Conservation (phyloP, 2,888 invertebrate genomes). For the Drosophila meridionalis region DNA sequence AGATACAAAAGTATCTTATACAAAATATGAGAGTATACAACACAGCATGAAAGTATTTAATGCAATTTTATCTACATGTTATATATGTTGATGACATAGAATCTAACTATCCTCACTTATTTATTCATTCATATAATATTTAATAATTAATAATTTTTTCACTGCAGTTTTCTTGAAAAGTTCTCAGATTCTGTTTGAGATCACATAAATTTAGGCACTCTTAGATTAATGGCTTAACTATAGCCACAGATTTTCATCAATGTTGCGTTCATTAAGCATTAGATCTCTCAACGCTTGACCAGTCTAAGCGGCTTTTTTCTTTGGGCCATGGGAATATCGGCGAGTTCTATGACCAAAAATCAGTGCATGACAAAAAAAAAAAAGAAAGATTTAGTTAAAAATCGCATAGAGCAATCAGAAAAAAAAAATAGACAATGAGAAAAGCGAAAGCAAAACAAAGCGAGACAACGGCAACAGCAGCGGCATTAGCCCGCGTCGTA, state of each 20-base stretch:
- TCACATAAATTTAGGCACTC: background rate
- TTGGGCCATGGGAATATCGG: conserved; percentile 20
- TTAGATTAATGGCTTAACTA: conserved; percentile 1
- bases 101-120: background rate
- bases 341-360: conserved; percentile 22
- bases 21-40: too few species aligned
- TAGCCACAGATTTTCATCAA: conserved; percentile 7
- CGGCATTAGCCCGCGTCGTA: conserved; percentile 42
- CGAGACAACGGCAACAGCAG: conserved; percentile 1
- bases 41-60: too few species aligned
- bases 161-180: background rate
- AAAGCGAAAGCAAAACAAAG: conserved; percentile 37
- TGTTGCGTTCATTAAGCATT: conserved; percentile 7
- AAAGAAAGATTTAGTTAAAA: conserved; percentile 46
- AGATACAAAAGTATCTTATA: conserved; percentile 4
- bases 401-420: conserved; percentile 55
- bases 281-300: conserved; percentile 27
- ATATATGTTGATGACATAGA: too few species aligned
- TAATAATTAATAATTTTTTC: background rate
- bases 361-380: conserved; percentile 25
- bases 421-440: conserved; percentile 17
- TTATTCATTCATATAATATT: background rate
- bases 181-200: background rate
- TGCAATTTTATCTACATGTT: too few species aligned
- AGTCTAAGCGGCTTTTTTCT: conserved; percentile 30